phyloP scores from a whole-genome alignment of 2,113 vertebrate species.

The Ahaetulla prasina region DNA sequence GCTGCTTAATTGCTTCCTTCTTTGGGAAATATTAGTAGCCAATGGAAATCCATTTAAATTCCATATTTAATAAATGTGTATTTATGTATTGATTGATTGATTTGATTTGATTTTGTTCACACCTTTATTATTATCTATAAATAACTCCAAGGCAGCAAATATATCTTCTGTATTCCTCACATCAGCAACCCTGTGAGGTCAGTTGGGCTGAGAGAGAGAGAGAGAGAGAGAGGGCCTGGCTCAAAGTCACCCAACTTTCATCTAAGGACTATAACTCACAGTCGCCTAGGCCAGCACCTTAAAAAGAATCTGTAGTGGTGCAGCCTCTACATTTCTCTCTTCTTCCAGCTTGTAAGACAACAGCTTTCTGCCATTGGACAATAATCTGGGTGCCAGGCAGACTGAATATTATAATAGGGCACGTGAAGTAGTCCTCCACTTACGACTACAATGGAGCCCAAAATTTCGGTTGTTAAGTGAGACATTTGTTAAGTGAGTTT shows the following conservation, averaged over 20 bases:
- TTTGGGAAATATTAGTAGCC: not conserved
- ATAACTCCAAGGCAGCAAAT: not conserved
- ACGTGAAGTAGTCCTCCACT: not conserved
- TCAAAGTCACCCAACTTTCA: not conserved
- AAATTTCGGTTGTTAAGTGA: no score
- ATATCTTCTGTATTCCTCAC: not conserved
- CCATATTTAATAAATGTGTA: not conserved
- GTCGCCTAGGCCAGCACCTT: not conserved
- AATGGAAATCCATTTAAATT: not conserved
- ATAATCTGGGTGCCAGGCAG: not conserved
- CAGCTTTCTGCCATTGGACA: not conserved
- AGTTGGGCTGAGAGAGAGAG: not conserved
- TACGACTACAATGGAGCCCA: not conserved
- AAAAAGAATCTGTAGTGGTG: not conserved
- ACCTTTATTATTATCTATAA: not conserved
- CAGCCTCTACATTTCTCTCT: not conserved
- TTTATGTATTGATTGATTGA: no score
- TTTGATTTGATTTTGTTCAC: not conserved
- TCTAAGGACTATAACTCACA: not conserved
- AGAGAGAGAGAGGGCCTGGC: not conserved
- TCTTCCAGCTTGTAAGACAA: not conserved
- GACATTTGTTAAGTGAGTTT: no score
- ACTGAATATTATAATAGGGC: not conserved
- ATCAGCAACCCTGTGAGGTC: not conserved
- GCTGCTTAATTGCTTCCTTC: rapidly evolving